Evolutionary conservation across 2,888 invertebrate species (phyloP).

Genomic region (Diarsia brunnea): DNA sequence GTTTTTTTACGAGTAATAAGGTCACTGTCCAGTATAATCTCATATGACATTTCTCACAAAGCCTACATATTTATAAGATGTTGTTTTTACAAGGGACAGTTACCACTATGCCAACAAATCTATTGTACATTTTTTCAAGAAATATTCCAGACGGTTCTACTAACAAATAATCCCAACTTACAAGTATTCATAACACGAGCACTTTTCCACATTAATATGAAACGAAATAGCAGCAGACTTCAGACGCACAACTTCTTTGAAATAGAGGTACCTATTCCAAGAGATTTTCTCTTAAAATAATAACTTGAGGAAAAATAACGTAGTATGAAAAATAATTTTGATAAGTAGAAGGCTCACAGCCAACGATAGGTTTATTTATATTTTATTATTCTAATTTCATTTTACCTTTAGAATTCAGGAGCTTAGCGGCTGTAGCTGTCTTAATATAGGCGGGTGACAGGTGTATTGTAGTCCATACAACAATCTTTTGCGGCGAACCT

Average conservation of each 20-base stretch:
- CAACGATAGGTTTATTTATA: conserved; percentile 22
- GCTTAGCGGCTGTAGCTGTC: conserved; percentile 28
- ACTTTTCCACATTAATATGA: conserved; percentile 34
- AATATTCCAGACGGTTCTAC: background rate
- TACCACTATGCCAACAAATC: background rate
- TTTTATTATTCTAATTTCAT: conserved; percentile 44
- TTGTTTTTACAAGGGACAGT: background rate
- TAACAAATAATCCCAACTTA: conserved; percentile 16
- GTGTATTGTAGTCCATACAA: conserved; percentile 26
- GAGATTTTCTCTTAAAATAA: conserved; percentile 34
- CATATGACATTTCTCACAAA: background rate
- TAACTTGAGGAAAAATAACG: conserved; percentile 37
- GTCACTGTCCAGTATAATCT: background rate
- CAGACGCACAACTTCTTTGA: conserved; percentile 23
- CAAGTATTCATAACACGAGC: conserved; percentile 15
- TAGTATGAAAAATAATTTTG: conserved; percentile 28
- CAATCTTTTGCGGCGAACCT: conserved; percentile 28
- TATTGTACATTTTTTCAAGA: background rate
- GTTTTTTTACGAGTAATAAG: background rate
- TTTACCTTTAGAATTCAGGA: conserved; percentile 26
- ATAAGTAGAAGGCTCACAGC: conserved; percentile 18
- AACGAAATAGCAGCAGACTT: conserved; percentile 35
- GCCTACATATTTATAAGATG: background rate
- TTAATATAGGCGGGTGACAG: conserved; percentile 29
- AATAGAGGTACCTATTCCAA: conserved; percentile 20